Evolutionary conservation across 2,113 vertebrate species (phyloP).

Genomic region (Hippocampus guttulatus): DNA sequence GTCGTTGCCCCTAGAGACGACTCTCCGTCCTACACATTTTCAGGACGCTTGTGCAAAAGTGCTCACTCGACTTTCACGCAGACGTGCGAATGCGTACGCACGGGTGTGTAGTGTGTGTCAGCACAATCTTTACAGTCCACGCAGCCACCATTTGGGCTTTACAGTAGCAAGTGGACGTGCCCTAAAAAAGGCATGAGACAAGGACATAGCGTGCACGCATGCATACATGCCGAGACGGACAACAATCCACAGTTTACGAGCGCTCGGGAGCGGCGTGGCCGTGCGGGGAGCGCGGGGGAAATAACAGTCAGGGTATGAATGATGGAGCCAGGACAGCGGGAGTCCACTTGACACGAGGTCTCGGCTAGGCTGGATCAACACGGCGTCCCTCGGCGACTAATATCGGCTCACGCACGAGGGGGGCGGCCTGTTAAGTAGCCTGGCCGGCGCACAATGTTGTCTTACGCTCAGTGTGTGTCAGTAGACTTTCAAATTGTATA

Average conservation of each 20-base stretch:
- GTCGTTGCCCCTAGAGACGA: too few species aligned
- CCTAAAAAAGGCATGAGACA: slow-evolving; percentile 8
- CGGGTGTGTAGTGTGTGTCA: slow-evolving; percentile 31
- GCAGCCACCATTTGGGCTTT: slow-evolving; percentile 26
- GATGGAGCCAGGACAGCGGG: slow-evolving; percentile 62
- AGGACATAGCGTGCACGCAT: slow-evolving; percentile 2
- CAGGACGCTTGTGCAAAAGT: neutral
- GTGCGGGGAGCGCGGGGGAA: slow-evolving; percentile 22
- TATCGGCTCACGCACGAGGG: slow-evolving; percentile 43
- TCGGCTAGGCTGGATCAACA: slow-evolving; percentile 64
- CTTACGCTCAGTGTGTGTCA: slow-evolving; percentile 15
- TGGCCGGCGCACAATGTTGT: slow-evolving; percentile 40
- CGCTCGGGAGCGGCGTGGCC: slow-evolving; percentile 1
- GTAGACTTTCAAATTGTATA: neutral
- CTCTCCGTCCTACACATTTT: neutral
- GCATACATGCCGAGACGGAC: slow-evolving; percentile 1
- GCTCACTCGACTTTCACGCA: slow-evolving; percentile 28
- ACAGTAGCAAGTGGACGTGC: slow-evolving; percentile 31
- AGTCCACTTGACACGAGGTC: slow-evolving; percentile 64
- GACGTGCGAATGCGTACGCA: slow-evolving; percentile 37
- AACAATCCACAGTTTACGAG: slow-evolving; percentile 27
- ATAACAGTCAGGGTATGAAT: slow-evolving; percentile 49
- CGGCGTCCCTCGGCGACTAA: slow-evolving; percentile 49
- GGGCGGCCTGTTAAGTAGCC: slow-evolving; percentile 45
- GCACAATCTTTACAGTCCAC: slow-evolving; percentile 42